These are phyloP conservation scores for Drosophila diplacantha DNA, from an alignment of 2,888 invertebrate genomes.

Conservation along the genomic window DNA sequence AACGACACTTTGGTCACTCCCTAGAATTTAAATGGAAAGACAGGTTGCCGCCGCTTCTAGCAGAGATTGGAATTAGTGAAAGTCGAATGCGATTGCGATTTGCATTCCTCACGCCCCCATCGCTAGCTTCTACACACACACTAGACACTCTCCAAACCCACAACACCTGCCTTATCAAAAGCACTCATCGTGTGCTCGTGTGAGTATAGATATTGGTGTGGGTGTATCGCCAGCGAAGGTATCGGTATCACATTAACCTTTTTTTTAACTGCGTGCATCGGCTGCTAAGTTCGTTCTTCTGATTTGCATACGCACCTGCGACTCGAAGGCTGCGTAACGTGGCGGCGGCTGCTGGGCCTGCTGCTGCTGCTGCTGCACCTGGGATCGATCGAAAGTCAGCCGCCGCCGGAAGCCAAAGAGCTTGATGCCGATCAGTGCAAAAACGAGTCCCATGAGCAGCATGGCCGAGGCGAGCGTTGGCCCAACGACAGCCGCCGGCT, in stretches of 20 bases:
- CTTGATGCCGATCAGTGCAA: conserved; percentile 77
- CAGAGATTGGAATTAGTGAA: conserved; percentile 17
- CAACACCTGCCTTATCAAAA: conserved; percentile 52
- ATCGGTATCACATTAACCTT: conserved; percentile 54
- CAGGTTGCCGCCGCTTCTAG: conserved; percentile 1
- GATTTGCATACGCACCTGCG: conserved; percentile 54
- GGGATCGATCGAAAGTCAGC: conserved; percentile 64
- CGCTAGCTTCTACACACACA: conserved; percentile 14
- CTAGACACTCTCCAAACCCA: conserved; percentile 19
- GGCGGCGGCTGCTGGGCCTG: conserved; percentile 42
- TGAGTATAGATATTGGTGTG: conserved; percentile 18
- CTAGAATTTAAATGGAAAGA: conserved; percentile 4
- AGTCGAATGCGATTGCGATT: conserved; percentile 12
- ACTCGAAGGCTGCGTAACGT: conserved; percentile 62
- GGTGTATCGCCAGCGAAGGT: conserved; percentile 22
- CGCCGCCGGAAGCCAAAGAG: conserved; percentile 79
- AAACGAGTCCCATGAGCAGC: conserved; percentile 67
- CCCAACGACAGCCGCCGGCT: conserved; percentile 33
- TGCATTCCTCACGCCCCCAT: conserved; percentile 36
- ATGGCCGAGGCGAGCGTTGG: conserved; percentile 44
- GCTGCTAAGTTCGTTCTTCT: conserved; percentile 25
- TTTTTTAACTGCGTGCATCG: conserved; percentile 57
- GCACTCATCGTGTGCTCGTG: conserved; percentile 14
- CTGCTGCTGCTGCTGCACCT: conserved; percentile 26
- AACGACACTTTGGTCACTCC: neutral